phyloP scores from a whole-genome alignment of 2,113 vertebrate genomes.

The Heterocephalus glaber region DNA sequence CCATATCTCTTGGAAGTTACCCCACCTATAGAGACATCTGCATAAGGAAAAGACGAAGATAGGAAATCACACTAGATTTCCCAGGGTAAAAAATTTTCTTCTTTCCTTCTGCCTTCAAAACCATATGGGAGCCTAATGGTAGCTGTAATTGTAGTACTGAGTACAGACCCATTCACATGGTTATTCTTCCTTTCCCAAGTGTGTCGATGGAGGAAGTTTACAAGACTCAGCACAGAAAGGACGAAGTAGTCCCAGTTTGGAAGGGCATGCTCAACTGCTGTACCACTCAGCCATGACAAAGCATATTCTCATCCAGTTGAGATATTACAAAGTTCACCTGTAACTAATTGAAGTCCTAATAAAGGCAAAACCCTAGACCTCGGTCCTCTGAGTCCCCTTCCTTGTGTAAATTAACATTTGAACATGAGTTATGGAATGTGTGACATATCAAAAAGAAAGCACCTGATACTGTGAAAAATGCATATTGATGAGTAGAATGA shows the following conservation, averaged over 20 bases:
- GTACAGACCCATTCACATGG: constrained; percentile 10
- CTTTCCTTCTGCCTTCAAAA: not conserved
- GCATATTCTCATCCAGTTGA: constrained; percentile 64
- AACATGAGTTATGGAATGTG: constrained; percentile 84
- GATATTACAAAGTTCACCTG: constrained; percentile 77
- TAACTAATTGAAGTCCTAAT: constrained; percentile 85
- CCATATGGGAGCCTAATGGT: not conserved
- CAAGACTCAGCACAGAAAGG: constrained; percentile 72
- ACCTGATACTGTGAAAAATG: constrained; percentile 82
- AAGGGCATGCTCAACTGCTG: constrained; percentile 47
- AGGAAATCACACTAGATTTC: not conserved
- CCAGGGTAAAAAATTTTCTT: not conserved
- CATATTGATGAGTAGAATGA: constrained; percentile 85
- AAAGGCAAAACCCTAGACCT: constrained; percentile 82
- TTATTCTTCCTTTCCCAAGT: constrained; percentile 44
- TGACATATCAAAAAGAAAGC: constrained; percentile 81
- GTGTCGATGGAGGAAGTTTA: constrained; percentile 58
- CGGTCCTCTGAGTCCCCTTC: constrained; percentile 80
- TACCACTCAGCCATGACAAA: constrained; percentile 55
- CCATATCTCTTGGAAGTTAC: not conserved
- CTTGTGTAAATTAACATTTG: constrained; percentile 85
- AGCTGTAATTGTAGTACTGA: not conserved
- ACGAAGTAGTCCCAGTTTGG: constrained; percentile 63
- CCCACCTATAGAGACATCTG: not conserved
- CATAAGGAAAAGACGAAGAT: not conserved